phyloP scores from a whole-genome alignment of 2,888 invertebrate genomes.

The Cosmorhoe ocellata region DNA sequence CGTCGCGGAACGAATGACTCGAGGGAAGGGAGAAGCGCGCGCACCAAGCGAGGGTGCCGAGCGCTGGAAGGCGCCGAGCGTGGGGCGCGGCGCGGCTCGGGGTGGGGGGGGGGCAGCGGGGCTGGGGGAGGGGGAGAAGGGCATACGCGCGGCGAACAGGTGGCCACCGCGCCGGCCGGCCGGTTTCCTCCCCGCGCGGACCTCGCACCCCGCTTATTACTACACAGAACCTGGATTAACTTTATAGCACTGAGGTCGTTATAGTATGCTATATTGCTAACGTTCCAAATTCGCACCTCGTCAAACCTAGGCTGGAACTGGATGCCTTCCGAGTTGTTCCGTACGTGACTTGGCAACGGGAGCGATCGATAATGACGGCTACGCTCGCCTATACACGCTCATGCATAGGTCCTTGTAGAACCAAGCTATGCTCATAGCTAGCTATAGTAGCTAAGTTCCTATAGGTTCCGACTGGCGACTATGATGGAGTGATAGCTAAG shows the following conservation, averaged over 20 bases:
- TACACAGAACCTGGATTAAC: slow-evolving; percentile 71
- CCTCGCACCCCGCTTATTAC: slow-evolving; percentile 55
- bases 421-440: slow-evolving; percentile 9
- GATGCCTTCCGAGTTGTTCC: slow-evolving; percentile 33
- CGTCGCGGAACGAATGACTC: slow-evolving; percentile 79
- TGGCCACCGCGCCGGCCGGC: slow-evolving; percentile 56
- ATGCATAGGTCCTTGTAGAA: slow-evolving; percentile 24
- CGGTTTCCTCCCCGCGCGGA: slow-evolving; percentile 39
- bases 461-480: slow-evolving; percentile 18
- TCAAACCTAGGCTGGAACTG: slow-evolving; percentile 38
- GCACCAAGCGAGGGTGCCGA: slow-evolving; percentile 54
- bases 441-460: neutral
- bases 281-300: slow-evolving; percentile 38
- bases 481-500: slow-evolving; percentile 10
- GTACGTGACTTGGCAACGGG: slow-evolving; percentile 70
- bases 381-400: slow-evolving; percentile 37
- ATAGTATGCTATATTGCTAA: slow-evolving; percentile 55
- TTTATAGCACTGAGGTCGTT: slow-evolving; percentile 66
- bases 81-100: slow-evolving; percentile 34
- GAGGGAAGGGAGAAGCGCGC: slow-evolving; percentile 73
- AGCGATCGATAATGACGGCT: slow-evolving; percentile 54
- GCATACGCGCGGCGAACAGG: slow-evolving; percentile 65
- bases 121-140: slow-evolving; percentile 36
- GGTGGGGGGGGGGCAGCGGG: slow-evolving; percentile 35
- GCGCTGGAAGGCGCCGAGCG: slow-evolving; percentile 35